These are phyloP conservation scores for Parauchenoglanis punctatus DNA, from an alignment of 2,797 vertebrate genomes.

Conservation along the genomic window DNA sequence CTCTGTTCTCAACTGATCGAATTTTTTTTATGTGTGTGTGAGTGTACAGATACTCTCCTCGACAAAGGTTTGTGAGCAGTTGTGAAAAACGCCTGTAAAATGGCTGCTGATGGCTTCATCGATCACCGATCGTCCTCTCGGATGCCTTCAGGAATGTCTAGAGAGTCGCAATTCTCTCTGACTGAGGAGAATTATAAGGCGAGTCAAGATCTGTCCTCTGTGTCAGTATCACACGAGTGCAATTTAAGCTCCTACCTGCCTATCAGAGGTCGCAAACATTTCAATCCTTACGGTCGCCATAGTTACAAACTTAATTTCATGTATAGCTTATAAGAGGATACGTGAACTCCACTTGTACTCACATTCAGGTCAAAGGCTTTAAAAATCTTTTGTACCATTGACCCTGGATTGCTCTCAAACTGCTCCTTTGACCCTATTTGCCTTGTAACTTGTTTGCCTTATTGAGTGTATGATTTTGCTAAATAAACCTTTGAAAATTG, in stretches of 20 bases:
- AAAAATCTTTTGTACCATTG: not conserved
- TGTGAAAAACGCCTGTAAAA: not conserved
- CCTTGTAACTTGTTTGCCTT: not conserved
- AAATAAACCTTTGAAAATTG: not conserved
- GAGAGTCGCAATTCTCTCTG: not conserved
- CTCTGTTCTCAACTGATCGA: not conserved
- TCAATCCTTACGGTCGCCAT: not conserved
- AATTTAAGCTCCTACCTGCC: slow-evolving; percentile 6
- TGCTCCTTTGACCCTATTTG: not conserved
- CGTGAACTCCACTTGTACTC: not conserved
- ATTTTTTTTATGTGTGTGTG: not conserved
- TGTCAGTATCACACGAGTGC: not conserved
- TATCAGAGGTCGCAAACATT: not conserved
- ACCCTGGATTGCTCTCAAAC: not conserved
- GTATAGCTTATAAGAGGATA: not conserved
- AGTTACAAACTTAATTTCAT: not conserved
- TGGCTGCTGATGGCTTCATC: slow-evolving; percentile 9
- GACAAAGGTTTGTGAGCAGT: not conserved
- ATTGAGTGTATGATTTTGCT: not conserved
- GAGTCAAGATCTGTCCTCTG: not conserved
- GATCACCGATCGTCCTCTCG: not conserved
- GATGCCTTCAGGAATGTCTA: not conserved
- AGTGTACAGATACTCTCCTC: not conserved
- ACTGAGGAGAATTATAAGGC: not conserved
- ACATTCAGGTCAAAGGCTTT: not conserved